Conservation (phyloP, 2,797 vertebrate genomes). For the Malurus leucopterus region DNA sequence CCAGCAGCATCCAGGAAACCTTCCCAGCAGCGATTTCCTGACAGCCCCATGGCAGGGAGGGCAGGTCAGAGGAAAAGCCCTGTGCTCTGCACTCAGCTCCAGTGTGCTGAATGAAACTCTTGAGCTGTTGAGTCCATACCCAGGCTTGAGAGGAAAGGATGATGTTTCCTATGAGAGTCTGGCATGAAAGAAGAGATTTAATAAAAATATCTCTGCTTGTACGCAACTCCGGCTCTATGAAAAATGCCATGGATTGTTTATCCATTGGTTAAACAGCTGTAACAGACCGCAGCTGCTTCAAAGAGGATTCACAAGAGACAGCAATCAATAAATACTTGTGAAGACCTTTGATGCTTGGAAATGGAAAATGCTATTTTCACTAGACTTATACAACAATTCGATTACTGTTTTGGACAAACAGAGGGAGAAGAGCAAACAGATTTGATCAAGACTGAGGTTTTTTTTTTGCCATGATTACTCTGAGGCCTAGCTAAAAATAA, state of each 20-base stretch:
- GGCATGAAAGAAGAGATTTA: neutral
- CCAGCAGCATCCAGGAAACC: neutral
- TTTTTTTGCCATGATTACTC: neutral
- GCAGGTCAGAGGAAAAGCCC: neutral
- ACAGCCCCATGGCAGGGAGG: accelerated
- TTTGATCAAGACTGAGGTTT: neutral
- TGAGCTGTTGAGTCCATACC: neutral
- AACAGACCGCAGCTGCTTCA: neutral
- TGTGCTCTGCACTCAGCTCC: neutral
- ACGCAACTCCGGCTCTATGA: neutral
- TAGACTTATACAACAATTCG: neutral
- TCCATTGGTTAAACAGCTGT: conserved; percentile 6
- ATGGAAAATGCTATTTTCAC: conserved; percentile 43
- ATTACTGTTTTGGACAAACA: neutral
- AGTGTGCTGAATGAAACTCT: neutral
- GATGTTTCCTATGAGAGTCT: neutral
- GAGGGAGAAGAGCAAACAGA: neutral
- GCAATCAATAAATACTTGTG: conserved; percentile 28
- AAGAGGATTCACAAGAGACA: neutral
- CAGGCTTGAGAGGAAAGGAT: neutral
- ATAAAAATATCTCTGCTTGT: neutral
- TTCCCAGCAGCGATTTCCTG: neutral
- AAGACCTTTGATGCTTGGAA: conserved; percentile 37
- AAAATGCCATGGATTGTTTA: neutral
- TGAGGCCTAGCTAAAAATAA: neutral